These are phyloP conservation scores for Leucoma salicis DNA, from an alignment of 2,888 invertebrate genomes.

Conservation along the genomic window DNA sequence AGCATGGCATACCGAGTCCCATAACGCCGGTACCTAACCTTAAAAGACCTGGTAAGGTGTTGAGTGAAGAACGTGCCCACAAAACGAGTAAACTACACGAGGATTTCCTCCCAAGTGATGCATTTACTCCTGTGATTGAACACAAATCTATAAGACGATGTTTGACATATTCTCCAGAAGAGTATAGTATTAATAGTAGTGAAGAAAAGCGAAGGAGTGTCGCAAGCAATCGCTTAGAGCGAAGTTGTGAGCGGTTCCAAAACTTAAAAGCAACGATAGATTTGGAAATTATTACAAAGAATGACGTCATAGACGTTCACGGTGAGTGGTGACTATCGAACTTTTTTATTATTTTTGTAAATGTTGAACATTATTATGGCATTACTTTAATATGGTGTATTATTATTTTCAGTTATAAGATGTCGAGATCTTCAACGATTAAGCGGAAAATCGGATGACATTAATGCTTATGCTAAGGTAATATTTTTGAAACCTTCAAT, in stretches of 20 bases:
- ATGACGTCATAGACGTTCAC: constrained; percentile 85
- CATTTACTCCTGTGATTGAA: constrained; percentile 71
- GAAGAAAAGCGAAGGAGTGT: constrained; percentile 80
- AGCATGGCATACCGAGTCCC: constrained; percentile 79
- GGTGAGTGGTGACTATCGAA: constrained; percentile 84
- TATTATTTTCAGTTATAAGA: constrained; percentile 86
- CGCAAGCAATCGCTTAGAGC: constrained; percentile 69
- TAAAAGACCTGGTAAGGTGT: constrained; percentile 64
- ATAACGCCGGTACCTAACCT: constrained; percentile 70
- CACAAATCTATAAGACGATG: constrained; percentile 80
- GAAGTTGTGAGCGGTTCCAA: constrained; percentile 61
- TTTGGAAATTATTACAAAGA: constrained; percentile 81
- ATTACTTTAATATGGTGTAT: constrained; percentile 9
- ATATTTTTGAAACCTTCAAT: constrained; percentile 3
- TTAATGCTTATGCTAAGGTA: constrained; percentile 93
- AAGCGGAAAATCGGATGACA: constrained; percentile 83
- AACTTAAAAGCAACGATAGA: constrained; percentile 83
- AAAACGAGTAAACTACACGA: constrained; percentile 79
- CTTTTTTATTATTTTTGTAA: constrained; percentile 16
- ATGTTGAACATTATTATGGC: constrained; percentile 6
- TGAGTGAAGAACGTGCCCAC: constrained; percentile 70
- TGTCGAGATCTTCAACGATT: constrained; percentile 88
- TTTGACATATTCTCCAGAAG: constrained; percentile 82
- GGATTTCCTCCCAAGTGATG: constrained; percentile 61
- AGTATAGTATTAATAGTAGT: constrained; percentile 72